phyloP scores from a whole-genome alignment of 2,888 invertebrate genomes.

The Bimastos eiseni region DNA sequence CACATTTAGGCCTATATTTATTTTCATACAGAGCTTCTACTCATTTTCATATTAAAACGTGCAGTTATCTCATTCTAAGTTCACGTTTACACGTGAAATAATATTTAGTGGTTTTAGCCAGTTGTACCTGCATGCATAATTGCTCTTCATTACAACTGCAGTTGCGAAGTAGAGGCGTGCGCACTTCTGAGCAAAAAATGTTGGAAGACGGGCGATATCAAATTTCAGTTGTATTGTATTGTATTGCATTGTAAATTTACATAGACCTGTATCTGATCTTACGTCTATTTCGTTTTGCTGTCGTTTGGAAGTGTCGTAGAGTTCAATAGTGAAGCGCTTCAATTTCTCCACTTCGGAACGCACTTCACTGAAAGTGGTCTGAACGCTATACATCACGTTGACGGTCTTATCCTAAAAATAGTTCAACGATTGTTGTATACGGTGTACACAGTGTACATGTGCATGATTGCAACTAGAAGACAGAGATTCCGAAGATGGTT shows the following conservation, averaged over 20 bases:
- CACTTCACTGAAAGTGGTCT: not conserved
- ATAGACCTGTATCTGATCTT: not conserved
- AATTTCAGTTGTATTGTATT: too few relatives aligned
- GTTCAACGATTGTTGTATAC: not conserved
- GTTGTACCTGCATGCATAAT: too few relatives aligned
- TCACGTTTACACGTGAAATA: not conserved
- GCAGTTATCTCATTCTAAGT: not conserved
- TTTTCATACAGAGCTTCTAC: not conserved
- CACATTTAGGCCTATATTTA: too few relatives aligned
- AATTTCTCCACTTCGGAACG: not conserved
- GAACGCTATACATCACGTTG: not conserved
- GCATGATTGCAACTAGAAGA: too few relatives aligned
- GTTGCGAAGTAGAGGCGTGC: too few relatives aligned
- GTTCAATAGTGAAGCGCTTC: not conserved
- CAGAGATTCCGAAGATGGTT: too few relatives aligned
- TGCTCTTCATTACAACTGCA: too few relatives aligned
- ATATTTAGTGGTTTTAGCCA: too few relatives aligned
- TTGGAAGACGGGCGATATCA: too few relatives aligned
- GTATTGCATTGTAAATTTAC: too few relatives aligned
- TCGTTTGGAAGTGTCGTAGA: not conserved
- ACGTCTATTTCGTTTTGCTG: not conserved
- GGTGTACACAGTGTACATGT: too few relatives aligned
- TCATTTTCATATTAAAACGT: not conserved
- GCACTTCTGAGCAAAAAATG: too few relatives aligned
- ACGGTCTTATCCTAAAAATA: not conserved